Conservation (phyloP, 2,888 invertebrate genomes). For the Proisotoma minuta region DNA sequence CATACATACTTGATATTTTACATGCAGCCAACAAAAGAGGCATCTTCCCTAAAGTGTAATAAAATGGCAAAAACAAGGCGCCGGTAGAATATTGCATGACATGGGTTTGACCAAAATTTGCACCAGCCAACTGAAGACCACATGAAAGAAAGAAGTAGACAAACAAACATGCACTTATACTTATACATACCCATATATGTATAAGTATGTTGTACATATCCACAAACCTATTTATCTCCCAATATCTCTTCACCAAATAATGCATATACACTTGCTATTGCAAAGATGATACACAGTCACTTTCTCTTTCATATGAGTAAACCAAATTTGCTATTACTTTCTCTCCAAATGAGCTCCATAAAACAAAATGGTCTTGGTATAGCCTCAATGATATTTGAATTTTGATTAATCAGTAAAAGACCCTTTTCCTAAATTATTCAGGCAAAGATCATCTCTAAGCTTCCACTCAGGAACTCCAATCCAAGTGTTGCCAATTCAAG, state of each 20-base stretch:
- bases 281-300: too few species aligned
- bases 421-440: not conserved
- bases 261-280: too few species aligned
- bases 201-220: too few species aligned
- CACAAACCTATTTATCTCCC: too few species aligned
- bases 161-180: not conserved
- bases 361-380: not conserved
- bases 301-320: too few species aligned
- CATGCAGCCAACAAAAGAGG: not conserved
- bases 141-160: not conserved
- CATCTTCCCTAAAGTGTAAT: not conserved
- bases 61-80: conserved; percentile 6
- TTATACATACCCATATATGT: too few species aligned
- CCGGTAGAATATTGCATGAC: not conserved
- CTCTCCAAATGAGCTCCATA: not conserved
- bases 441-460: not conserved
- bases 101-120: not conserved
- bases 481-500: not conserved
- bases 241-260: too few species aligned
- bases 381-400: conserved; percentile 6
- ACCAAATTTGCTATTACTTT: conserved; percentile 1
- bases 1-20: not conserved
- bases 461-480: not conserved
- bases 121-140: too few species aligned
- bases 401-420: conserved; percentile 11